A percentile compares a stretch with the other conserved stretches of the same genome.
phyloP scores from a whole-genome alignment of 2,113 vertebrate species.

The Blennius ocellaris region DNA sequence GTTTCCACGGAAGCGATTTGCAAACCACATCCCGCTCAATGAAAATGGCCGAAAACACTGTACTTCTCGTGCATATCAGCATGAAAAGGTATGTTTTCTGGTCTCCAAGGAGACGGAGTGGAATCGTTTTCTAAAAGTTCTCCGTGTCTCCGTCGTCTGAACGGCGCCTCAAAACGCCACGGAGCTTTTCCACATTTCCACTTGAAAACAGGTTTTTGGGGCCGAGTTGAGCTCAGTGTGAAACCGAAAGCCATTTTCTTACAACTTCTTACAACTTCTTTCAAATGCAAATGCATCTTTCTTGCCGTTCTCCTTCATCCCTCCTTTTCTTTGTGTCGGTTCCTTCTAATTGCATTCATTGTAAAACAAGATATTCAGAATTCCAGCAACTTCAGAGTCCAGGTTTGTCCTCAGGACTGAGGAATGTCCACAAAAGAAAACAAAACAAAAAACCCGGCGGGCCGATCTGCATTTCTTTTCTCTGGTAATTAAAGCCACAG shows the following conservation, averaged over 20 bases:
- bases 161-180: too few relatives aligned
- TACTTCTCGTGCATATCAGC: too few relatives aligned
- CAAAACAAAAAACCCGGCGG: conserved; percentile 24
- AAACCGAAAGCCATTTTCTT: conserved; percentile 43
- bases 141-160: too few relatives aligned
- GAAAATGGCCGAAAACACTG: too few relatives aligned
- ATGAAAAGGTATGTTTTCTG: too few relatives aligned
- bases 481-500: conserved; percentile 59
- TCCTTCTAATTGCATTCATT: conserved; percentile 67
- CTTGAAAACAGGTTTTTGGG: conserved; percentile 10
- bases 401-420: conserved; percentile 53
- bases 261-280: conserved; percentile 55
- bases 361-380: conserved; percentile 68
- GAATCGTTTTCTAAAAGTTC: too few relatives aligned
- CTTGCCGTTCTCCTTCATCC: conserved; percentile 33
- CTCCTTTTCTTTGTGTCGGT: conserved; percentile 39
- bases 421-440: conserved; percentile 65
- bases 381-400: conserved; percentile 56
- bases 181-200: too few relatives aligned
- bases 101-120: too few relatives aligned
- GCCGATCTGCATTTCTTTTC: conserved; percentile 73
- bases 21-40: too few relatives aligned
- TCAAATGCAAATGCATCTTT: conserved; percentile 73
- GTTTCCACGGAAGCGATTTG: too few relatives aligned
- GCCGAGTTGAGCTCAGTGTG: conserved; percentile 13